Evolutionary conservation across 1,140 invertebrate genomes (phyloP).

Genomic region (Drosophila insularis): DNA sequence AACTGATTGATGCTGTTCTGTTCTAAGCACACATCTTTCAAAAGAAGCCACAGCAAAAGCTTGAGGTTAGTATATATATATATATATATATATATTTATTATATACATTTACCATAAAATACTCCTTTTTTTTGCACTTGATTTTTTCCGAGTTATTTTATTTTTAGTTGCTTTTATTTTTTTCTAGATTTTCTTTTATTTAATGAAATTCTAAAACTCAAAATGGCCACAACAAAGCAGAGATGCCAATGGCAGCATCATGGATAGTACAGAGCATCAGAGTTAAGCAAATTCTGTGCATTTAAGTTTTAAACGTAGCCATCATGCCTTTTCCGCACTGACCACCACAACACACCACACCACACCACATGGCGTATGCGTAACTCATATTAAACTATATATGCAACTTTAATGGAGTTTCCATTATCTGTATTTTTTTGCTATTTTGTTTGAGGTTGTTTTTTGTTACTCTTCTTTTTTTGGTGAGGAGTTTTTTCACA

Average conservation of each 20-base stretch:
- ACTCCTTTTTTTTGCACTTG: slow-evolving; percentile 37
- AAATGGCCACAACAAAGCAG: slow-evolving; percentile 46
- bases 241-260: background rate
- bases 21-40: slow-evolving; percentile 33
- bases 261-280: background rate
- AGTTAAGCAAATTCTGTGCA: slow-evolving; percentile 32
- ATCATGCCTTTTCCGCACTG: background rate
- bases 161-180: background rate
- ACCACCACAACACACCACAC: background rate
- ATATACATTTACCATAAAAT: slow-evolving; percentile 47
- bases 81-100: background rate
- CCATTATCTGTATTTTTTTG: background rate
- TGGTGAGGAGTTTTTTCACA: slow-evolving; percentile 10
- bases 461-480: slow-evolving; percentile 19
- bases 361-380: slow-evolving; percentile 26
- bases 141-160: background rate
- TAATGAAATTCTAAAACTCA: slow-evolving; percentile 7
- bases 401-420: slow-evolving; percentile 10
- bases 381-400: slow-evolving; percentile 17
- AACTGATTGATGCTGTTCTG: slow-evolving; percentile 28
- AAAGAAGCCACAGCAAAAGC: slow-evolving; percentile 75
- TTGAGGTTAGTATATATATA: slow-evolving; percentile 44
- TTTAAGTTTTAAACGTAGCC: slow-evolving; percentile 27
- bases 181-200: background rate
- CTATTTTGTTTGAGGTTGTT: background rate